Evolutionary conservation across 92 coral and sea anemone genomes (phyloP).

Genomic region (Porites lobata): DNA sequence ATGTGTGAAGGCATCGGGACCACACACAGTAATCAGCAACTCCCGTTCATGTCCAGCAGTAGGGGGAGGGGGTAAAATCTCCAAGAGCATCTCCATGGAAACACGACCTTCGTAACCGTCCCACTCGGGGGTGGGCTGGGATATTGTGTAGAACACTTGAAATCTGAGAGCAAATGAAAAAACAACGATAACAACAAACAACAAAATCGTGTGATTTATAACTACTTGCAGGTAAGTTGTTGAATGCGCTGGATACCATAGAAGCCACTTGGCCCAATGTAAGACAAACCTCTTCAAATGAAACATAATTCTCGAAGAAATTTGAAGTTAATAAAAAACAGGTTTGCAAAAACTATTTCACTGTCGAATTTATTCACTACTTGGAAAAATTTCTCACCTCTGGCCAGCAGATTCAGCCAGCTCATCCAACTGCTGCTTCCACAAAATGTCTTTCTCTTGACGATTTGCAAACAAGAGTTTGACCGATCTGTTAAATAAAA

Average conservation of each 20-base stretch:
- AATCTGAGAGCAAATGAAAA: slow-evolving; percentile 59
- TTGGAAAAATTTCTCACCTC: slow-evolving; percentile 50
- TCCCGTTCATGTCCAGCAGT: slow-evolving; percentile 69
- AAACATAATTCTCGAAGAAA: no score
- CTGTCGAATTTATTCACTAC: no score
- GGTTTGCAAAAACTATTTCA: no score
- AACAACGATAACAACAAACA: no score
- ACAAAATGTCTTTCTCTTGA: slow-evolving; percentile 90
- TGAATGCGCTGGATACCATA: no score
- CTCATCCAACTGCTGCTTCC: slow-evolving; percentile 85
- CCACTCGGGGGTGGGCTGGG: slow-evolving; percentile 93
- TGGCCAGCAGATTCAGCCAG: slow-evolving; percentile 75
- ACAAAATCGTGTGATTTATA: no score
- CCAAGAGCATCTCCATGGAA: slow-evolving; percentile 78
- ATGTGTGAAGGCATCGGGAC: slow-evolving; percentile 96
- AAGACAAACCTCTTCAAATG: no score
- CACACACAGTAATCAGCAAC: slow-evolving; percentile 90
- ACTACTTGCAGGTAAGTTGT: no score
- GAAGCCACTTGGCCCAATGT: no score
- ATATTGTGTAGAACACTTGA: slow-evolving; percentile 88
- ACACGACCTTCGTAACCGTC: slow-evolving; percentile 93
- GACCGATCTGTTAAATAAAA: slow-evolving; percentile 53
- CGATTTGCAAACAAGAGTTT: slow-evolving; percentile 91
- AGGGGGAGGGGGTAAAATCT: slow-evolving; percentile 93
- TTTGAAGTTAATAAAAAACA: no score